Conservation (phyloP, 2,113 vertebrate species). For the Sylvia atricapilla region DNA sequence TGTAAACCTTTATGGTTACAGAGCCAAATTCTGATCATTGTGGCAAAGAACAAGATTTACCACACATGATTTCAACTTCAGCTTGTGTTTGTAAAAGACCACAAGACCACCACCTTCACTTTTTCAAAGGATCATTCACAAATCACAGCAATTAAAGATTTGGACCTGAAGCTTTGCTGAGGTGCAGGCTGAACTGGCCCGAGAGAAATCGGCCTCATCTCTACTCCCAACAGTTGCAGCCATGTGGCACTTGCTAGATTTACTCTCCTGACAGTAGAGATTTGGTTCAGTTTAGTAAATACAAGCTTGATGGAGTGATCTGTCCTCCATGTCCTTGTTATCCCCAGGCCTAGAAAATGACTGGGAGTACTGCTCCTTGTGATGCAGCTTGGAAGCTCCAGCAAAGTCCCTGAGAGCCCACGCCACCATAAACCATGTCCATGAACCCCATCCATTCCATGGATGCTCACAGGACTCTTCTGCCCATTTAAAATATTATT, state of each 20-base stretch:
- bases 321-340: rapidly evolving
- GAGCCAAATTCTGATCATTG: background rate
- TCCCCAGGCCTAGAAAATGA: background rate
- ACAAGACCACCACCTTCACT: background rate
- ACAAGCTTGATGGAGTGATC: background rate
- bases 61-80: rapidly evolving
- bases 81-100: background rate
- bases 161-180: background rate
- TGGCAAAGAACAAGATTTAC: background rate
- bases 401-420: background rate
- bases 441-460: rapidly evolving
- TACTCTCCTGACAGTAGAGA: background rate
- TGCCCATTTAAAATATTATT: background rate
- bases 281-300: background rate
- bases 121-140: background rate
- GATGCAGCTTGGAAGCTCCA: background rate
- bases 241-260: background rate
- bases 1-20: background rate
- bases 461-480: background rate
- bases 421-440: rapidly evolving
- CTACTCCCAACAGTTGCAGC: background rate
- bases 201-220: background rate
- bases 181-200: background rate
- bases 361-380: background rate
- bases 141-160: background rate